Percentiles rank a stretch among this genome's conserved stretches.
Conservation (phyloP, 2,797 vertebrate species). For the Coracias cyanogaster region DNA sequence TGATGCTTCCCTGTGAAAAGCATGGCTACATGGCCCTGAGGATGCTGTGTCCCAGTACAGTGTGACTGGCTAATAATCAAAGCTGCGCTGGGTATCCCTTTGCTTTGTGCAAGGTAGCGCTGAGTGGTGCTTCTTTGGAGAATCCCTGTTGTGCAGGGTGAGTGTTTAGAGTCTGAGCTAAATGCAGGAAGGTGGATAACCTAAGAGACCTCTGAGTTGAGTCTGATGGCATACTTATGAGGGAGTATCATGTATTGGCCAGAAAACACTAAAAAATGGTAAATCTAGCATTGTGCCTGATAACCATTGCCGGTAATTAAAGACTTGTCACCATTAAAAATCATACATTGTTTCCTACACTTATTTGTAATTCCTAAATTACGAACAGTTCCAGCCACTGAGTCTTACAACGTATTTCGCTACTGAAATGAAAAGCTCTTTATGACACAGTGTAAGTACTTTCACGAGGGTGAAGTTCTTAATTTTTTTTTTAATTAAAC, state of each 20-base stretch:
- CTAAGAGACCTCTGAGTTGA: fast-evolving
- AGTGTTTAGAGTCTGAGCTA: neutral
- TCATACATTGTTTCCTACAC: neutral
- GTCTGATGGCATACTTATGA: neutral
- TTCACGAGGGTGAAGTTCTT: neutral
- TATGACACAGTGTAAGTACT: neutral
- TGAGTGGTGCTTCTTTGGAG: neutral
- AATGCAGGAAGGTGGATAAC: neutral
- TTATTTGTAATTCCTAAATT: neutral
- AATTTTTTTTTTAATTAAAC: neutral
- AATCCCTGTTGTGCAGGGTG: too few relatives aligned
- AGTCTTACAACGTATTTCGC: neutral
- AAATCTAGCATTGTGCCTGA: neutral
- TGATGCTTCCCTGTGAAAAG: neutral
- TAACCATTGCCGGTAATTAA: neutral
- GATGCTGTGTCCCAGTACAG: fast-evolving
- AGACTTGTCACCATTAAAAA: neutral
- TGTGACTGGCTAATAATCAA: neutral
- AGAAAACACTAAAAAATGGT: neutral
- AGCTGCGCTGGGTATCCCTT: neutral
- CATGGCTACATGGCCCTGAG: neutral
- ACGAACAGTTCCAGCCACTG: neutral
- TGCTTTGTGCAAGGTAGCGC: neutral
- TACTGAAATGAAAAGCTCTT: neutral
- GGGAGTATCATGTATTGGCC: neutral